A percentile compares a stretch with the other conserved stretches of the same genome.
Evolutionary conservation across 2,797 vertebrate genomes (phyloP).

Genomic region (Pseudochromis fuscus): DNA sequence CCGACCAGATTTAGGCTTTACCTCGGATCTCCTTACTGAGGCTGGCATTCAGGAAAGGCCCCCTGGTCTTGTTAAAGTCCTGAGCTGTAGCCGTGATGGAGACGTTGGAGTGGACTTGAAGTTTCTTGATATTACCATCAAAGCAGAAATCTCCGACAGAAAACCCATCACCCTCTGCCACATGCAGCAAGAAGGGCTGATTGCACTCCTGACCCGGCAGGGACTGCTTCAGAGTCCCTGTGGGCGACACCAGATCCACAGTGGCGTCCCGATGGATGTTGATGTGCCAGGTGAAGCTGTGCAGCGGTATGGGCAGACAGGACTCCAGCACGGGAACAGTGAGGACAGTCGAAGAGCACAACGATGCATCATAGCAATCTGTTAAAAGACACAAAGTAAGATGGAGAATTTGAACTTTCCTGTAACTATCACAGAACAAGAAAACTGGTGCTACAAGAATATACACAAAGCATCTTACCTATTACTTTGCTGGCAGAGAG

Average conservation of each 20-base stretch:
- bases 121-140: conserved; percentile 85
- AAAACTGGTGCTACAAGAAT: no score
- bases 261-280: conserved; percentile 77
- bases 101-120: conserved; percentile 89
- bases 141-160: conserved; percentile 89
- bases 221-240: conserved; percentile 85
- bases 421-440: not conserved
- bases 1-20: conserved; percentile 60
- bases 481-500: conserved; percentile 78
- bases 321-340: conserved; percentile 80
- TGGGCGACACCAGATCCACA: conserved; percentile 79
- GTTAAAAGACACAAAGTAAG: not conserved
- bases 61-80: conserved; percentile 67
- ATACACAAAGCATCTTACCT: conserved; percentile 64
- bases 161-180: conserved; percentile 63
- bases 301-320: conserved; percentile 85
- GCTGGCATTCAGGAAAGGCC: conserved; percentile 84
- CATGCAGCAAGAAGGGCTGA: conserved; percentile 68
- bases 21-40: conserved; percentile 88
- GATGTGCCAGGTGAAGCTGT: conserved; percentile 89
- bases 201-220: conserved; percentile 85
- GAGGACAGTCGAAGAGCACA: conserved; percentile 81
- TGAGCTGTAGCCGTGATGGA: conserved; percentile 80
- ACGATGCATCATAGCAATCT: conserved; percentile 63
- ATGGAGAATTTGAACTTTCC: not conserved